A percentile compares a stretch with the other conserved stretches of the same genome.
Evolutionary conservation across 2,797 vertebrate species (phyloP).

Genomic region (Taeniopygia guttata): DNA sequence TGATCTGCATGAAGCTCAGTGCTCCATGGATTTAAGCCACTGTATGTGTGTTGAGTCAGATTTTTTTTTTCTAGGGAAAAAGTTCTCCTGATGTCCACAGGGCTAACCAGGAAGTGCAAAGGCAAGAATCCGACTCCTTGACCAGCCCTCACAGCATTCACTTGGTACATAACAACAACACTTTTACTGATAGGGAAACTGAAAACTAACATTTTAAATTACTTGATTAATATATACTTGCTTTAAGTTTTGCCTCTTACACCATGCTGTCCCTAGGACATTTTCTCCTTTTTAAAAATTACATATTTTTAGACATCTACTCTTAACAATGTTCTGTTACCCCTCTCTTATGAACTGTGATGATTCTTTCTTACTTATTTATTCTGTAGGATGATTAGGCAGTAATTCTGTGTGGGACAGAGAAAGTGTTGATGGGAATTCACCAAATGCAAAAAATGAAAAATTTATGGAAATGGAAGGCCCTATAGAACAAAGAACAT

Average conservation of each 20-base stretch:
- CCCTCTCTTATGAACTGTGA: background rate
- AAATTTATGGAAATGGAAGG: background rate
- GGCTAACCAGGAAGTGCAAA: background rate
- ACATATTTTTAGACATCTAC: background rate
- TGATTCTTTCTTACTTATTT: background rate
- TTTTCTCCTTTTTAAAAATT: background rate
- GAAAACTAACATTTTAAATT: background rate
- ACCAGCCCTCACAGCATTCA: background rate
- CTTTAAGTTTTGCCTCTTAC: background rate
- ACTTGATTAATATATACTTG: background rate
- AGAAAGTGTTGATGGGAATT: background rate
- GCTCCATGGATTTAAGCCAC: background rate
- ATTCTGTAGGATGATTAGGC: background rate
- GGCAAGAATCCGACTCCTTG: background rate
- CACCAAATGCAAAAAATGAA: background rate
- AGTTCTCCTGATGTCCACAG: background rate
- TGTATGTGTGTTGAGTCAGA: background rate
- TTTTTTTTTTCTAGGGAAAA: background rate
- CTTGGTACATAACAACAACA: background rate
- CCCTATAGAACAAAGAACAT: background rate
- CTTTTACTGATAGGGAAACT: background rate
- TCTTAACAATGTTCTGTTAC: background rate
- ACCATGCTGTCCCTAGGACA: background rate
- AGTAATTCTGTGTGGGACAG: background rate
- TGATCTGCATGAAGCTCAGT: slow-evolving; percentile 39